Evolutionary conservation across 2,113 vertebrate species (phyloP).

Genomic region (Platanista minor): DNA sequence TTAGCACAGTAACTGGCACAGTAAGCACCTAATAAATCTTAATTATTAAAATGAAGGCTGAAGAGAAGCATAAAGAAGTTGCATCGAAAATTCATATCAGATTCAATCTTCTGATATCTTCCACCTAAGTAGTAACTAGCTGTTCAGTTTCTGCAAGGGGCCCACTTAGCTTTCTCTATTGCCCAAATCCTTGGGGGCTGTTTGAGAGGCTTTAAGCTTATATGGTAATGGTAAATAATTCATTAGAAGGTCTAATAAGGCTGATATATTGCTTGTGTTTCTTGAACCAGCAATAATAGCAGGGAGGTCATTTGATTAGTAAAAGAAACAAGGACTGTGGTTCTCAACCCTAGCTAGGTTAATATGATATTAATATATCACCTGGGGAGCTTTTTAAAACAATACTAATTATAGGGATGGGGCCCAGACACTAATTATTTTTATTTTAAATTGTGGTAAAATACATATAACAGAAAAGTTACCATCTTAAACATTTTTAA

Average conservation of each 20-base stretch:
- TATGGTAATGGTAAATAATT: slow-evolving; percentile 25
- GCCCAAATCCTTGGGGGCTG: background rate
- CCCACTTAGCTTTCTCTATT: background rate
- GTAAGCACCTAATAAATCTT: slow-evolving; percentile 22
- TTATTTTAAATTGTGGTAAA: background rate
- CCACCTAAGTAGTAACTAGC: background rate
- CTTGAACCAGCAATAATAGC: background rate
- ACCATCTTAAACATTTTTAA: background rate
- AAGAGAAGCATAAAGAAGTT: background rate
- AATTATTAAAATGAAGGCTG: background rate
- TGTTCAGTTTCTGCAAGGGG: background rate
- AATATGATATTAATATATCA: background rate
- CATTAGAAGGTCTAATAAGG: slow-evolving; percentile 23
- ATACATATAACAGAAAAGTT: background rate
- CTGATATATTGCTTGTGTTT: slow-evolving; percentile 32
- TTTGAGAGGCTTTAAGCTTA: slow-evolving; percentile 25
- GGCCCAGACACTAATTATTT: background rate
- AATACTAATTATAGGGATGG: background rate
- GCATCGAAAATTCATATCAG: background rate
- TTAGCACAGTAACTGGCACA: background rate
- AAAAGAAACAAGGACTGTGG: background rate
- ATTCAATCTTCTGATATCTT: background rate
- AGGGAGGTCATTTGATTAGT: slow-evolving; percentile 7
- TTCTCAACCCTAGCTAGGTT: background rate
- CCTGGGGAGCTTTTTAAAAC: background rate